Base-by-base conservation (phyloP, 1,140 invertebrate species). In the Pentalonia nigronervosa region DNA sequence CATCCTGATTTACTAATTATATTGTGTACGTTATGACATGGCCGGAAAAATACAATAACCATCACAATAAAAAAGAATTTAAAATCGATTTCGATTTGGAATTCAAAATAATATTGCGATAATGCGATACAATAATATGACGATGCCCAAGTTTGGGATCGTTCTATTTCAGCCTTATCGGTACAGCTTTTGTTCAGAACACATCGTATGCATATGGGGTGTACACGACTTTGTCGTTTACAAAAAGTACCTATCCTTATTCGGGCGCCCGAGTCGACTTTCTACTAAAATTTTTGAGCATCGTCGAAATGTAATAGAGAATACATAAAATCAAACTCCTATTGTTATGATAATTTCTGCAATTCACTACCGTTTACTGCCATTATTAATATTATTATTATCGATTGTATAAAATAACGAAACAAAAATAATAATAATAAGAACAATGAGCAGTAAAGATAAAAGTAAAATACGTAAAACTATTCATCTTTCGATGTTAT, bases 321-420 rank as follows among this genome's bases (percentile, higher is more conserved):
- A 76, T n/a, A 76, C 25, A 67, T 47, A 45, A 67, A 91, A 91
- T 91, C 56, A 91, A 91, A 91, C 8, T 67, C 17, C 90, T 91
- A 91, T 91, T 76, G 60, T 91, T 91, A 91, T 76, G 89, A 67
- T 67, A 90, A 67, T 90, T 21, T 47, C 36, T n/a, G 56, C 48
- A 34, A 88, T 88, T 88, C 87, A 34, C n/a, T 34, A 48, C n/a
- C n/a, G n/a, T 88, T 88, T 53, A 21, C 8, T 20, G 87, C 14
- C n/a, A 48, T 88, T 50, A 88, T n/a, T n/a, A n/a, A n/a, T n/a
- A 41, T 17, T 34, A n/a, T 21, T 25, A 47, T 86, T 7, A 6
- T 17, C 41, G 45, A 21, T 48, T 47, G 41, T 76, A 76, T 76
- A 76, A n/a, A 76, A 76, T 30, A 76, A 76, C 7, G 60, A 76